Percentiles rank a stretch among this genome's conserved stretches.
Evolutionary conservation across 2,888 invertebrate species (phyloP).

Genomic region (Hirtodrosophila cameraria): DNA sequence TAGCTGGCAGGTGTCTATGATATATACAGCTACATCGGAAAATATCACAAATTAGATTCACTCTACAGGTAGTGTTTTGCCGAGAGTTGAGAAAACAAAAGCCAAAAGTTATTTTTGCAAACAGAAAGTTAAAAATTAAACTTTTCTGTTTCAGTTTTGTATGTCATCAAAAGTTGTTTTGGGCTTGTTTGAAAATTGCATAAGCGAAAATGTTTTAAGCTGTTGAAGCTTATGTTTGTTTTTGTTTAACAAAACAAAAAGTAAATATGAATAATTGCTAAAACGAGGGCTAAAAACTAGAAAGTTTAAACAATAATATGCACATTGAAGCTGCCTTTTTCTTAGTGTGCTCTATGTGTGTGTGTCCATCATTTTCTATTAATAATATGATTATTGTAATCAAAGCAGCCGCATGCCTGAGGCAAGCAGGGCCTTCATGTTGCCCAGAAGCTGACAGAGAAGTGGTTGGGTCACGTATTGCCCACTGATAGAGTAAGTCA

Average conservation of each 20-base stretch:
- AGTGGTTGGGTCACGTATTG: slow-evolving; percentile 57
- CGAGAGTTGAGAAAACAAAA: slow-evolving; percentile 19
- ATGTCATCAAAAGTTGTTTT: slow-evolving; percentile 30
- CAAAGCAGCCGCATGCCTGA: slow-evolving; percentile 44
- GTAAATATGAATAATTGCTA: slow-evolving; percentile 6
- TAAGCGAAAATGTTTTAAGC: slow-evolving; percentile 30
- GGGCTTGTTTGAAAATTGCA: slow-evolving; percentile 27
- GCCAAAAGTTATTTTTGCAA: slow-evolving; percentile 25
- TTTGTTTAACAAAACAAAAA: background rate
- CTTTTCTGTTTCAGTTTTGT: slow-evolving; percentile 30
- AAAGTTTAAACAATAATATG: slow-evolving; percentile 4
- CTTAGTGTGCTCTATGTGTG: background rate
- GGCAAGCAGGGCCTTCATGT: background rate
- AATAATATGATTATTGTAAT: slow-evolving; percentile 64
- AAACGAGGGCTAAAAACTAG: background rate
- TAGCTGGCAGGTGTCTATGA: slow-evolving; percentile 2
- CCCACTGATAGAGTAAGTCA: slow-evolving; percentile 59
- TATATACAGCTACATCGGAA: slow-evolving; percentile 13
- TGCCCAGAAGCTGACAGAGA: background rate
- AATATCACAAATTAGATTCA: slow-evolving; percentile 37
- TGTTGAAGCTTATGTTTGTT: slow-evolving; percentile 10
- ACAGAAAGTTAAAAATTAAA: slow-evolving; percentile 31
- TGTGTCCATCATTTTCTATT: slow-evolving; percentile 39
- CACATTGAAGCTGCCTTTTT: background rate
- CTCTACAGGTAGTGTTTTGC: slow-evolving; percentile 42